phyloP scores from a whole-genome alignment of 2,113 vertebrate species.

The Gavialis gangeticus region DNA sequence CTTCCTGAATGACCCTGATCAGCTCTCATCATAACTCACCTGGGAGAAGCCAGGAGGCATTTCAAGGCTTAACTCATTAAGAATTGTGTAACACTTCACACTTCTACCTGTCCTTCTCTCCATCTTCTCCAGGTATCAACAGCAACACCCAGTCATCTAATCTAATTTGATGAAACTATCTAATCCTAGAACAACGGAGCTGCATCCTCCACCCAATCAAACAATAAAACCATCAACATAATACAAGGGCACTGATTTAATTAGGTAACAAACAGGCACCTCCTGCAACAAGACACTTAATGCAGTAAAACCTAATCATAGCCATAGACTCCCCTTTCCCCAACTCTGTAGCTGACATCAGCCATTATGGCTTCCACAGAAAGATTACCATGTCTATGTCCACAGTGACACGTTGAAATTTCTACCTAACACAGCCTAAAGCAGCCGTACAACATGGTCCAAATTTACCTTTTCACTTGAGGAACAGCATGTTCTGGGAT shows the following conservation, averaged over 20 bases:
- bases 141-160: constrained; percentile 11
- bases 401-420: constrained; percentile 21
- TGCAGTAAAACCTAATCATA: constrained; percentile 53
- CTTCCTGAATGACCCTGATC: constrained; percentile 30
- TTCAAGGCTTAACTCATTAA: neutral
- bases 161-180: constrained; percentile 48
- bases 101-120: neutral
- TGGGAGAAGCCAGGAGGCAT: neutral
- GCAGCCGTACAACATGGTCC: neutral
- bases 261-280: constrained; percentile 62
- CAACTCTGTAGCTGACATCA: constrained; percentile 18
- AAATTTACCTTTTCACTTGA: constrained; percentile 13
- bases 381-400: constrained; percentile 40
- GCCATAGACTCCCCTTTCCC: constrained; percentile 55
- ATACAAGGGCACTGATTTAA: constrained; percentile 65
- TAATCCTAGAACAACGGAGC: constrained; percentile 50
- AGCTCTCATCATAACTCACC: neutral
- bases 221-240: constrained; percentile 63
- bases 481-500: neutral
- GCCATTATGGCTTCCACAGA: neutral
- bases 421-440: neutral
- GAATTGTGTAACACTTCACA: constrained; percentile 20
- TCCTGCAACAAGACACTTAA: constrained; percentile 55
- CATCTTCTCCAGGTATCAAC: constrained; percentile 41
- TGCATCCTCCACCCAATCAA: constrained; percentile 67